Evolutionary conservation across 2,113 vertebrate species (phyloP).

Genomic region (Paradisaea rubra): DNA sequence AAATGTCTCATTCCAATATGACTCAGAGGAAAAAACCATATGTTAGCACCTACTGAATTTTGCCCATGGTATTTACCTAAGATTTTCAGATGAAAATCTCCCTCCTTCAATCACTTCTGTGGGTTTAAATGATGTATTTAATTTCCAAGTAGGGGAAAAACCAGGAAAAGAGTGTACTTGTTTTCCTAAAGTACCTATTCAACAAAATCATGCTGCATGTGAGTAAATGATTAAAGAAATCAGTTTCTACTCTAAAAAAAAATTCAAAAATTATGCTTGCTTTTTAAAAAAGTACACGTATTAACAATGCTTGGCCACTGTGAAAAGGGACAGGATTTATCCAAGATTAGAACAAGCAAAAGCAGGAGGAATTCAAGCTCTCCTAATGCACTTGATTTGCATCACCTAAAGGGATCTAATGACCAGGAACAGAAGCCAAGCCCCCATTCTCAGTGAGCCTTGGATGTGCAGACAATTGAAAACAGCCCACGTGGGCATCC

Average conservation of each 20-base stretch:
- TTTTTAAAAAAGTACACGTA: not conserved
- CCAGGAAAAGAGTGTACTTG: not conserved
- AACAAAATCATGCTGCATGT: not conserved
- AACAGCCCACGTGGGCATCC: not conserved
- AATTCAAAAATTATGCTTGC: not conserved
- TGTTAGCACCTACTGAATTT: not conserved
- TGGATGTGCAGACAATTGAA: not conserved
- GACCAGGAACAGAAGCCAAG: not conserved
- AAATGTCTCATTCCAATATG: not conserved
- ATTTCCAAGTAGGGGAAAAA: not conserved
- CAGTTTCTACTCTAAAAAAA: not conserved
- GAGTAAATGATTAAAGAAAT: not conserved
- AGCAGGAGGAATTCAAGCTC: not conserved
- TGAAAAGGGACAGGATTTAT: not conserved
- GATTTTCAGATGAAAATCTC: not conserved
- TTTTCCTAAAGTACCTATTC: not conserved
- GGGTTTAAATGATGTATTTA: not conserved
- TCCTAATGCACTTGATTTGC: not conserved
- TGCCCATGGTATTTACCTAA: not conserved
- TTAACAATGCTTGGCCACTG: not conserved
- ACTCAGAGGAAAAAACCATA: not conserved
- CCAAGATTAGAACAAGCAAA: not conserved
- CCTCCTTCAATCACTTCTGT: not conserved
- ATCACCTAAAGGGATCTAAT: not conserved
- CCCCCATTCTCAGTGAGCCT: accelerated